Base-by-base conservation (phyloP, 2,113 vertebrate genomes). In the Actenoides hombroni region DNA sequence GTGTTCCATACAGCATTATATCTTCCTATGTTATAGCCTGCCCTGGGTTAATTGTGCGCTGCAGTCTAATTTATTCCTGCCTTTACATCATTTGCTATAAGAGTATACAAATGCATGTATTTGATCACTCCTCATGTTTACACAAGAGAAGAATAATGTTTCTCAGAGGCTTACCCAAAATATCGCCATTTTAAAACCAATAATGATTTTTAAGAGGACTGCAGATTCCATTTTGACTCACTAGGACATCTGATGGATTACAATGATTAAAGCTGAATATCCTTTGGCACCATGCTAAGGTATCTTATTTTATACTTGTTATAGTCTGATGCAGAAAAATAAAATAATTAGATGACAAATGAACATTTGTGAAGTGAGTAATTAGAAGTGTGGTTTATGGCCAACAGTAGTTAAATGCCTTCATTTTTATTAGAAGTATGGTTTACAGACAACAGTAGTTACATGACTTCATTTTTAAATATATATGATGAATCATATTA, bases 401-500 rank as follows among this genome's bases (percentile, higher is more conserved):
- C 88, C 90, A 96, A 73, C n/a, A 65, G 59, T 79, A 68, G 37
- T 91, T 95, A 86, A 94, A 92, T 51, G 71, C 48, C n/a, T 94
- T 90, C 24, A 60, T 93, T 69, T 79, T 92, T 95, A 79, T 92
- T 90, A 91, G 74, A 89, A 68, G 49, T 68, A 65, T 49, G 44
- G 35, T 94, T 94, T 83, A 88, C 73, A 35, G 71, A 35, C 82
- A 95, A 70, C 13, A 59, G 60, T 53, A 73, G 37, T 64, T 82
- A 83, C 83, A 78, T 88, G 0, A 48, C 51, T 88, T 78, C 63
- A 88, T 86, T 92, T 96, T 94, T 10, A 94, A 78, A 96, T 75
- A 82, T 86, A 92, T 92, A 88, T 90, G 83, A 88, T 81, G 85
- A 93, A 90, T 88, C 88, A 92, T 75, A 90, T 91, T 61, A 90